Conservation (phyloP, 2,797 vertebrate genomes). For the Corythornis leucogaster region DNA sequence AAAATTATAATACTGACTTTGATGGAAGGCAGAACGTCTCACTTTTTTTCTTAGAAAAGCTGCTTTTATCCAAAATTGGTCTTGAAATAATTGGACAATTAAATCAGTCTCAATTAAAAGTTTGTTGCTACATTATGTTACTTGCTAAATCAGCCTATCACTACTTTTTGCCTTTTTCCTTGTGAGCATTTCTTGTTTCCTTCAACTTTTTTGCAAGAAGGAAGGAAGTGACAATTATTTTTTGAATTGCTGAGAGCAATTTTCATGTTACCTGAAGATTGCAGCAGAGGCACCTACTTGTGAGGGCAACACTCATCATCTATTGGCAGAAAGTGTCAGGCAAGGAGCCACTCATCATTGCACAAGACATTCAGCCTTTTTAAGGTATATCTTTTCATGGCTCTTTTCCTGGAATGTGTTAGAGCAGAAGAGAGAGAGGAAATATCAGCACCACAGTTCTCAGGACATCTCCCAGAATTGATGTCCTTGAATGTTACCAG, state of each 20-base stretch:
- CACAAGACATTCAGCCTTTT: conserved; percentile 7
- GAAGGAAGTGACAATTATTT: conserved; percentile 46
- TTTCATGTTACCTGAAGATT: conserved; percentile 16
- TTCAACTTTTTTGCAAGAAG: not conserved
- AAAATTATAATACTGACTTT: not conserved
- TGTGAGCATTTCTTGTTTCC: not conserved
- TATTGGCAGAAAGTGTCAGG: not conserved
- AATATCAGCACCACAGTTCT: not conserved
- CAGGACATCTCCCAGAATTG: not conserved
- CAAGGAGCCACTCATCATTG: not conserved
- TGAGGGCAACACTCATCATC: conserved; percentile 12
- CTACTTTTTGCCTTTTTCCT: not conserved
- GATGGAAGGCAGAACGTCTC: not conserved
- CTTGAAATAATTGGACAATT: not conserved
- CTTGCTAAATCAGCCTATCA: not conserved
- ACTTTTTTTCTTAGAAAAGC: not conserved
- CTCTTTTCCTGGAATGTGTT: not conserved
- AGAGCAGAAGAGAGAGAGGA: not conserved
- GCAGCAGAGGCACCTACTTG: not conserved
- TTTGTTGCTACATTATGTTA: not conserved
- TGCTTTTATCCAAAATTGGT: not conserved
- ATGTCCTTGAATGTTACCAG: no score
- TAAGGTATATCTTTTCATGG: not conserved
- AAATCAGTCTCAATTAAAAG: not conserved
- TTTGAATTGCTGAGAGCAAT: conserved; percentile 28